These are phyloP conservation scores for Panulirus ornatus DNA, from an alignment of 1,140 invertebrate genomes.

Conservation along the genomic window DNA sequence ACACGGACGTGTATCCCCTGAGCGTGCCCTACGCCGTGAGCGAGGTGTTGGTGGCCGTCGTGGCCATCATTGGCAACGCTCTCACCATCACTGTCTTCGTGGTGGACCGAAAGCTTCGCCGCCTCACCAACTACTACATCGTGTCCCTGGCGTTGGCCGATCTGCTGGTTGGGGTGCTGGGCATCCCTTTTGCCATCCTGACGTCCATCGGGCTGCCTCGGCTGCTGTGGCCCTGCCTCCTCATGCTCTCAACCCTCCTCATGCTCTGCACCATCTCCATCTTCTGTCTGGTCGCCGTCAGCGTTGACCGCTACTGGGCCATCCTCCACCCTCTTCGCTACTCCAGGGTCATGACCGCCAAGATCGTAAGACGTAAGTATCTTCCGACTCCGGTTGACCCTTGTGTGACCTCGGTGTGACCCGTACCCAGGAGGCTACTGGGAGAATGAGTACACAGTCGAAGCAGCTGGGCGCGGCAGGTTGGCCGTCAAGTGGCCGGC, in stretches of 20 bases:
- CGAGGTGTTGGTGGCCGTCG: conserved; percentile 88
- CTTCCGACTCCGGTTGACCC: neutral
- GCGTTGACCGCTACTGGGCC: conserved; percentile 94
- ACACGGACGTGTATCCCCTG: neutral
- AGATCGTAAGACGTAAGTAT: conserved; percentile 89
- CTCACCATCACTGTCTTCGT: conserved; percentile 91
- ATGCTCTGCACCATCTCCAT: conserved; percentile 95
- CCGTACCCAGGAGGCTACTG: too few relatives aligned
- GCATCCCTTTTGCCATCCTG: conserved; percentile 92
- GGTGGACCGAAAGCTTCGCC: conserved; percentile 85
- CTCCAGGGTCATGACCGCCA: conserved; percentile 89
- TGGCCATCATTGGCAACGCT: conserved; percentile 89
- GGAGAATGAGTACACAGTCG: too few relatives aligned
- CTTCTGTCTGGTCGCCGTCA: conserved; percentile 93
- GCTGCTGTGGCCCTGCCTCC: conserved; percentile 89
- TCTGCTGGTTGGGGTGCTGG: conserved; percentile 83
- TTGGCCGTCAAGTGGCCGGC: neutral
- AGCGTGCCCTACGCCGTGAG: conserved; percentile 86
- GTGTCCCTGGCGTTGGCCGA: conserved; percentile 92
- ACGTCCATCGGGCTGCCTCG: conserved; percentile 86
- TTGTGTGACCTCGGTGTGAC: neutral
- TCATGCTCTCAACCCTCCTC: conserved; percentile 91
- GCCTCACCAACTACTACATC: conserved; percentile 94
- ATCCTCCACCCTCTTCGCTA: conserved; percentile 94
- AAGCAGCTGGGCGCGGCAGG: neutral